phyloP scores from a whole-genome alignment of 1,140 invertebrate genomes.

The Portunus trituberculatus region DNA sequence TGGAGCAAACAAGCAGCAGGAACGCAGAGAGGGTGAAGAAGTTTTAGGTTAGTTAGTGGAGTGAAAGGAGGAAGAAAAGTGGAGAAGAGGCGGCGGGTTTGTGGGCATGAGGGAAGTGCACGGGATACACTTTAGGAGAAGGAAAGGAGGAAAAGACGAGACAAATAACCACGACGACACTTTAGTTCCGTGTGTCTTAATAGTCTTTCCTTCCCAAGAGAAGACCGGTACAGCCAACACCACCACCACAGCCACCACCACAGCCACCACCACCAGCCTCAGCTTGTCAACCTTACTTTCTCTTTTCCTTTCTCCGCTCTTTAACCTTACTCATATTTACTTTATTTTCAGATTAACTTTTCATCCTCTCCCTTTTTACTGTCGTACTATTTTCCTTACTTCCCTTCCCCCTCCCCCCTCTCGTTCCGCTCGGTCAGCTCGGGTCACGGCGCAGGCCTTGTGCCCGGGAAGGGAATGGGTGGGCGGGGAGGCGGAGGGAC shows the following conservation, averaged over 20 bases:
- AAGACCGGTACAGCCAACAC: too few relatives aligned
- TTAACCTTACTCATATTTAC: background rate
- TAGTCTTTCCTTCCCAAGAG: too few relatives aligned
- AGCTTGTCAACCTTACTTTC: background rate
- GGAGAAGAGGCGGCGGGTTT: too few relatives aligned
- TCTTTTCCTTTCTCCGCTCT: background rate
- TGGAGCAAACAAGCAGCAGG: too few relatives aligned
- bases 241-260: background rate
- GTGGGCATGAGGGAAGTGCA: too few relatives aligned
- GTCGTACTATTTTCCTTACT: constrained; percentile 13
- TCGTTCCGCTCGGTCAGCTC: background rate
- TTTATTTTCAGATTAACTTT: background rate
- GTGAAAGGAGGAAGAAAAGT: too few relatives aligned
- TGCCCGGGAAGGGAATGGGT: background rate
- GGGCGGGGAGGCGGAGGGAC: background rate
- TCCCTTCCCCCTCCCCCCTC: background rate
- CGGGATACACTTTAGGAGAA: too few relatives aligned
- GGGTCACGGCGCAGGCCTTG: background rate
- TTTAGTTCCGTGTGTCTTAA: too few relatives aligned
- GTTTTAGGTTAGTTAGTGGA: too few relatives aligned
- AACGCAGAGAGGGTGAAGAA: too few relatives aligned
- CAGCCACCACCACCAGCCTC: background rate
- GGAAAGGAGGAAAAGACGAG: too few relatives aligned
- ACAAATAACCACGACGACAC: too few relatives aligned
- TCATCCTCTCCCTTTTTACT: constrained; percentile 2